A percentile compares a stretch with the other conserved stretches of the same genome.
phyloP scores from a whole-genome alignment of 2,113 vertebrate species.

The Sorex fumeus region DNA sequence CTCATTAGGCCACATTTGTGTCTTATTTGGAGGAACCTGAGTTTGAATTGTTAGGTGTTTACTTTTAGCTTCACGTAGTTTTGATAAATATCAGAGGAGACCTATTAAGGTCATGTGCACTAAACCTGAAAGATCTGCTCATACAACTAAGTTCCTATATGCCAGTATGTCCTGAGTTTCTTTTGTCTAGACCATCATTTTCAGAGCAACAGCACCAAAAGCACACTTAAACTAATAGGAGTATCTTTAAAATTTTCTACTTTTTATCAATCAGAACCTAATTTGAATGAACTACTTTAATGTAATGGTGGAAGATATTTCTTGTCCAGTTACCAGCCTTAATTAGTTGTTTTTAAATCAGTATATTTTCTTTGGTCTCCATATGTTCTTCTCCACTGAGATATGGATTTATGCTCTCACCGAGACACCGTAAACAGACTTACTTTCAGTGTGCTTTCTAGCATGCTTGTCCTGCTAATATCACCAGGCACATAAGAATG shows the following conservation, averaged over 20 bases:
- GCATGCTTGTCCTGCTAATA: conserved; percentile 47
- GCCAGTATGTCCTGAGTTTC: conserved; percentile 43
- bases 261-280: conserved; percentile 80
- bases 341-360: conserved; percentile 75
- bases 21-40: conserved; percentile 28
- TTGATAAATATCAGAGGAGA: conserved; percentile 30
- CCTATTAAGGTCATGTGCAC: not conserved
- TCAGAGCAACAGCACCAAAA: conserved; percentile 69
- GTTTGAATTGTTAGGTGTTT: conserved; percentile 17
- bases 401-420: conserved; percentile 65
- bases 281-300: conserved; percentile 84
- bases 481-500: not conserved
- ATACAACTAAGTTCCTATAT: not conserved
- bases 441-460: conserved; percentile 28
- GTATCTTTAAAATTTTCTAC: conserved; percentile 82
- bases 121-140: conserved; percentile 10
- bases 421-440: conserved; percentile 57
- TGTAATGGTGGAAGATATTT: conserved; percentile 75
- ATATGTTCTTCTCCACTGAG: conserved; percentile 79
- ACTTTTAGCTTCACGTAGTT: conserved; percentile 5
- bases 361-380: conserved; percentile 74
- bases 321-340: conserved; percentile 78
- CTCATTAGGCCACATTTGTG: conserved; percentile 7
- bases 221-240: conserved; percentile 41
- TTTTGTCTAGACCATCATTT: conserved; percentile 47